phyloP scores from a whole-genome alignment of 2,888 invertebrate species.

The Napeogenes sylphis region DNA sequence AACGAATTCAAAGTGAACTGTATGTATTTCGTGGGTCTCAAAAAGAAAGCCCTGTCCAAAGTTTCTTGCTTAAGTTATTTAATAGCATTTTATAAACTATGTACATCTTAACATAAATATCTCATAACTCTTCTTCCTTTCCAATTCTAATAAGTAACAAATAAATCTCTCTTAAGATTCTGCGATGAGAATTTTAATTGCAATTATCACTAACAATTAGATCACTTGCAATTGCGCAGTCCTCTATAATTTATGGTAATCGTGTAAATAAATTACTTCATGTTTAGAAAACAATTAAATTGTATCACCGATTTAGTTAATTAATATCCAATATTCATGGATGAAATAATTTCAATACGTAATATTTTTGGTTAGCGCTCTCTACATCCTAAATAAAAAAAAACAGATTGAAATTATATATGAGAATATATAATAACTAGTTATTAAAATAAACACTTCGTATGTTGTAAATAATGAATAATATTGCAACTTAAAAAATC shows the following conservation, averaged over 20 bases:
- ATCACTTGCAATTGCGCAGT: slow-evolving; percentile 5
- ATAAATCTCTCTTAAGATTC: background rate
- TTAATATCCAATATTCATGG: no score
- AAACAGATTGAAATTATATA: background rate
- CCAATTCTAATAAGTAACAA: background rate
- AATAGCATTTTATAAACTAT: no score
- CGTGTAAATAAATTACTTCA: background rate
- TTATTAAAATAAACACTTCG: background rate
- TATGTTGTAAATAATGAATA: background rate
- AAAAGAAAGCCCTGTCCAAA: no score
- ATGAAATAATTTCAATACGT: no score
- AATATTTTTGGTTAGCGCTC: no score
- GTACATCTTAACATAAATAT: no score
- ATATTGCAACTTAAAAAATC: background rate
- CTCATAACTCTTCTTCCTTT: background rate
- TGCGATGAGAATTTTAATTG: background rate
- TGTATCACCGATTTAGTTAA: background rate
- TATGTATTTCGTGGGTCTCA: no score
- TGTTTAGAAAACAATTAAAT: slow-evolving; percentile 2
- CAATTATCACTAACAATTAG: background rate
- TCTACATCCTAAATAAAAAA: background rate
- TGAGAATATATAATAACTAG: background rate
- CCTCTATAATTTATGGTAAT: background rate
- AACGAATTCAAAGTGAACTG: no score
- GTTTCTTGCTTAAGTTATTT: no score